Evolutionary conservation across 2,888 invertebrate species (phyloP), one percentile per base, ranked within the genome.

Genomic region (Tenthredo scrophulariae): DNA sequence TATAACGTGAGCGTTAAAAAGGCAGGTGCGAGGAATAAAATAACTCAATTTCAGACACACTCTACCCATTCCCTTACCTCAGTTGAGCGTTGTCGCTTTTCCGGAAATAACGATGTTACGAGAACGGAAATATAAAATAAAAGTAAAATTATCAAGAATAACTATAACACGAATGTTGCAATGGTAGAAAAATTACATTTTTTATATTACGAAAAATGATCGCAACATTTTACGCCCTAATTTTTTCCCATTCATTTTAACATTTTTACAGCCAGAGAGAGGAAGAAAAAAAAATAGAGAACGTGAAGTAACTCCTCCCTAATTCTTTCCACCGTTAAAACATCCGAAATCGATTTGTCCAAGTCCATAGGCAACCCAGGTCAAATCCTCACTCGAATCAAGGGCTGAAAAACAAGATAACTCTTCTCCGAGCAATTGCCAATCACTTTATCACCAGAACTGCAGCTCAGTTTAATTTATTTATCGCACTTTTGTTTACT

Each of bases 361-460:
- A 29, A 43, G 29, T 77, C 50, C 33, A 29, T 74, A 2, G 75
- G 26, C 26, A 43, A 74, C 54, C 54, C 54, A n/a, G 54, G 54
- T 62, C 62, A 62, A 62, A 22, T 62, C 22, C 62, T 62, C 40
- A 22, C 72, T 43, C 37, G 33, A 70, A 18, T 18, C 15, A 18
- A 18, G 54, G 54, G 37, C 18, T 33, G 80, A 40, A 80, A 80
- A 80, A 80, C 80, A 80, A 80, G 62, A 80, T 80, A 80, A 62
- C 33, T 62, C 80, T 80, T 22, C 2, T 22, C 4, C n/a, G 43
- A 74, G 2, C 43, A 40, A 40, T 37, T 18, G 50, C 22, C 58
- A 37, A 58, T 62, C 62, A 26, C 58, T 58, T 58, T 58, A 79
- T 58, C 79, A 70, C 70, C 70, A 2, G 58, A 29, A 29, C 10